Percentiles rank a stretch among this genome's conserved stretches.
Evolutionary conservation across 2,888 invertebrate species (phyloP).

Genomic region (Hemithea aestivaria): DNA sequence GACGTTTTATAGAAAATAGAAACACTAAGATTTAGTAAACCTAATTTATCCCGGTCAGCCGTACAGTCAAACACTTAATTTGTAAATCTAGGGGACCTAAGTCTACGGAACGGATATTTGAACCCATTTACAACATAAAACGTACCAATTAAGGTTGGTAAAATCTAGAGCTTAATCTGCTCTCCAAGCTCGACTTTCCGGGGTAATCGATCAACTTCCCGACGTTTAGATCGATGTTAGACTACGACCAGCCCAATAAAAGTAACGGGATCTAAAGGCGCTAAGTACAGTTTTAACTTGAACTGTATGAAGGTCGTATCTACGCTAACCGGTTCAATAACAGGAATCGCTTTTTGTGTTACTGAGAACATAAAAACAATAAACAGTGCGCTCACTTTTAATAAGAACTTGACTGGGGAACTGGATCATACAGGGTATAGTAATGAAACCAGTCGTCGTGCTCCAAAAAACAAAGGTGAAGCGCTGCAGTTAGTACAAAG

Average conservation of each 20-base stretch:
- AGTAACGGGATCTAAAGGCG: conserved; percentile 36
- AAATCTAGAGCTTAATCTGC: neutral
- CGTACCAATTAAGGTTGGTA: no score
- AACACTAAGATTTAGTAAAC: no score
- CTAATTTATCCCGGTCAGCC: no score
- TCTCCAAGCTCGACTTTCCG: conserved; percentile 4
- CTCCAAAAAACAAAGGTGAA: no score
- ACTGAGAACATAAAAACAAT: conserved; percentile 49
- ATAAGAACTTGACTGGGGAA: no score
- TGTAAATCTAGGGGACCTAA: no score
- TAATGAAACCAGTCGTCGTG: no score
- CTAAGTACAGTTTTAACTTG: conserved; percentile 26
- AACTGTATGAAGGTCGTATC: conserved; percentile 58
- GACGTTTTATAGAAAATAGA: no score
- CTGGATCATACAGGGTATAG: conserved; percentile 43
- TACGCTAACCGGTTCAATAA: conserved; percentile 44
- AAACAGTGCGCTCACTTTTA: conserved; percentile 46
- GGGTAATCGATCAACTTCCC: conserved; percentile 3
- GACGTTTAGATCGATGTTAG: conserved; percentile 12
- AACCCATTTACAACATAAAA: no score
- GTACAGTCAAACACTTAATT: no score
- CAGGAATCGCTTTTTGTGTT: conserved; percentile 50
- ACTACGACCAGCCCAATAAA: conserved; percentile 9
- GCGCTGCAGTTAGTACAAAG: no score
- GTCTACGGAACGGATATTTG: no score